phyloP scores from a whole-genome alignment of 2,113 vertebrate genomes.

The Alaudala cheleensis region DNA sequence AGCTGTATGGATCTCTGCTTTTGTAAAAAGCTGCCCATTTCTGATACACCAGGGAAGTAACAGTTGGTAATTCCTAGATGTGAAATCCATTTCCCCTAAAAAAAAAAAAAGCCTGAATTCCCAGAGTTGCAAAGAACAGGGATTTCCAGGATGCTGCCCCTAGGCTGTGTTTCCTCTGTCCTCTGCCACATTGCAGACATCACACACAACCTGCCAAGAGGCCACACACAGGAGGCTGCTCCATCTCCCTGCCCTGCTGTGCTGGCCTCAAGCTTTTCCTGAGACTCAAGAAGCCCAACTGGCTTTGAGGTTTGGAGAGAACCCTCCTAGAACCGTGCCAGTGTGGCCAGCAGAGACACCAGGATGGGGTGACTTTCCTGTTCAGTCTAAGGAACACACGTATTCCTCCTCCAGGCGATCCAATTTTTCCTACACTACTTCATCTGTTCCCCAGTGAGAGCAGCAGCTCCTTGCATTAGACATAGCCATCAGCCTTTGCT shows the following conservation, averaged over 20 bases:
- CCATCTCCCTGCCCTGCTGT: not conserved
- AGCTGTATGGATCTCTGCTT: not conserved
- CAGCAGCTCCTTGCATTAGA: not conserved
- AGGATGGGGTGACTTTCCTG: not conserved
- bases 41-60: not conserved
- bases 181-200: not conserved
- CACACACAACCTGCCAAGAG: not conserved
- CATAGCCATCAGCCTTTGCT: not conserved
- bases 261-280: not conserved
- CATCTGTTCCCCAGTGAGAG: not conserved
- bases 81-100: not conserved
- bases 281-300: not conserved
- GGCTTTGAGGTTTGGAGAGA: not conserved
- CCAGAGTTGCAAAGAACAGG: not conserved
- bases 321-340: not conserved
- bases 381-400: not conserved
- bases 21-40: not conserved
- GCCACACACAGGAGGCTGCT: not conserved
- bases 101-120: not conserved
- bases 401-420: not conserved
- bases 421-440: not conserved
- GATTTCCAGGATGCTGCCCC: not conserved
- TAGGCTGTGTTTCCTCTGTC: not conserved
- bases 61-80: not conserved
- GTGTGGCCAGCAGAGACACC: fast-evolving